Evolutionary conservation across 2,113 vertebrate species (phyloP).

Genomic region (Condylura cristata): DNA sequence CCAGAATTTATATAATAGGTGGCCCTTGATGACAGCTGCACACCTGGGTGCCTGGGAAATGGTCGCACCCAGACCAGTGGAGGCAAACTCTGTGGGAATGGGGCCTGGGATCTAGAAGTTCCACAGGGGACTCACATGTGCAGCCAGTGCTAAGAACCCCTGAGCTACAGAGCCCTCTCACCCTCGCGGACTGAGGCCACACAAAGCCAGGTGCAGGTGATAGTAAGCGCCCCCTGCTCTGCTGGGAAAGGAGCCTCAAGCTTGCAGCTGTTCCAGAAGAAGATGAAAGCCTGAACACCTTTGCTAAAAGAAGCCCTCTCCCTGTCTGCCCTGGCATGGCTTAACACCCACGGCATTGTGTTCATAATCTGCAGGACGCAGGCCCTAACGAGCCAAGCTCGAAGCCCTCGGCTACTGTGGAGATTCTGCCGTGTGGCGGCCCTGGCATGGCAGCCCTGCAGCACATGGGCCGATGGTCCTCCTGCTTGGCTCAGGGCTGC

Average conservation of each 20-base stretch:
- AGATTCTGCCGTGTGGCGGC: not conserved
- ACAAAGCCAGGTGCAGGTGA: not conserved
- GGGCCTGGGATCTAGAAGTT: too few species aligned
- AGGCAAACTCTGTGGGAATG: not conserved
- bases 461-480: fast-evolving
- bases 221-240: not conserved
- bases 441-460: not conserved
- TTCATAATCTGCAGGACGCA: fast-evolving
- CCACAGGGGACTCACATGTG: not conserved
- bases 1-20: fast-evolving
- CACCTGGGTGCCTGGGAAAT: not conserved
- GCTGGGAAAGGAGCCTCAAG: not conserved
- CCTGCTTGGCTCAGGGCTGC: not conserved
- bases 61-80: not conserved
- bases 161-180: not conserved
- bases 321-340: not conserved
- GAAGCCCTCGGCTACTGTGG: too few species aligned
- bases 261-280: not conserved
- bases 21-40: fast-evolving
- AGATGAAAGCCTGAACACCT: fast-evolving
- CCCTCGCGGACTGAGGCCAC: fast-evolving
- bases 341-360: fast-evolving
- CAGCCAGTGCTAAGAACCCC: not conserved
- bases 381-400: not conserved
- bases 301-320: not conserved